Base-by-base conservation (phyloP, 2,797 vertebrate genomes). In the Manis pentadactyla region DNA sequence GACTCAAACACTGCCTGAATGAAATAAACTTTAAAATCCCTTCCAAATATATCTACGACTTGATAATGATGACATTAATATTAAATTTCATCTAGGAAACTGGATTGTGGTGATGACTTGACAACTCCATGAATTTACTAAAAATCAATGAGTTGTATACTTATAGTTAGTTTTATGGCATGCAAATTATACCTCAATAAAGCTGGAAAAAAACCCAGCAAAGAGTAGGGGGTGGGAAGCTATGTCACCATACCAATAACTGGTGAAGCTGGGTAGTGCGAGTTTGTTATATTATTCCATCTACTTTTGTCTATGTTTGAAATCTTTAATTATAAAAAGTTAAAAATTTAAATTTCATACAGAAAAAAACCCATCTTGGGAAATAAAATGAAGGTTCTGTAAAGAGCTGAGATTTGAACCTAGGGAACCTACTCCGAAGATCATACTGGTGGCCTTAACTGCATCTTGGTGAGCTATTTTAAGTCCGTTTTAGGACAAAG, bases 371-470 rank as follows among this genome's bases (percentile, higher is more conserved):
- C 29, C 34, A 34, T 55, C 51, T 93, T 23, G 29, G 31, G 46
- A 85, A 51, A 51, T 25, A 90, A 92, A 92, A 88, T 18, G 19
- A 89, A 86, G 55, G 94, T 18, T 83, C 55, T 86, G 73, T 29
- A 61, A 75, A 87, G 57, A 55, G 61, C 39, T 61, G 8, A 19
- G 46, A 75, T 63, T 75, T 75, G 78, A 94, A 94, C 17, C 9
- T 15, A 89, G n/a, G 59, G 37, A 66, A n/a, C 51, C 53, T 74
- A 69, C 18, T 96, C 15, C 7, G 90, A 53, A 96, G 23, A 71
- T 51, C 8, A 59, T 29, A 61, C 68, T 63, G 6, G 19, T 77
- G 63, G 71, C 39, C 37, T 75, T 90, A 91, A 77, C 23, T 86
- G 34, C 49, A 64, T 94, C 59, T 77, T 77, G 73, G 57, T 34